A percentile compares a stretch with the other conserved stretches of the same genome.
Evolutionary conservation across 2,797 vertebrate genomes (phyloP).

Genomic region (Corythornis leucogaster): DNA sequence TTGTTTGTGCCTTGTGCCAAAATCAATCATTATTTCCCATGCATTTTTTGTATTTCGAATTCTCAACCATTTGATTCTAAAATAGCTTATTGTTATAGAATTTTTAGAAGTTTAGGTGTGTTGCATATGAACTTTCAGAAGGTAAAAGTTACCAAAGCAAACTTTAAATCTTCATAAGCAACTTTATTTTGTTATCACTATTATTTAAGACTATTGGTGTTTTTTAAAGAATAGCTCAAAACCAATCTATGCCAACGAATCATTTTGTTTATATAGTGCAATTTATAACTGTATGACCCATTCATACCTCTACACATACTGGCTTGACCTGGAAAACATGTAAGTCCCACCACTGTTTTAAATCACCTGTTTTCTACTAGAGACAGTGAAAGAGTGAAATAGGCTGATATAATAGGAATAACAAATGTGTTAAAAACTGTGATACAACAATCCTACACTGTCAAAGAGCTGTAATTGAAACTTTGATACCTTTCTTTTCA

Average conservation of each 20-base stretch:
- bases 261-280: not conserved
- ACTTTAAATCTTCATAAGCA: not conserved
- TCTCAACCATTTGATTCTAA: not conserved
- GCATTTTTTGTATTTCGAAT: not conserved
- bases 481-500: not conserved
- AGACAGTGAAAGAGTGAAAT: not conserved
- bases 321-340: not conserved
- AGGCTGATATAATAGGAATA: not conserved
- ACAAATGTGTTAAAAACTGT: not conserved
- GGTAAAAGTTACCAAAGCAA: not conserved
- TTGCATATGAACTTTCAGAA: not conserved
- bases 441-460: not conserved
- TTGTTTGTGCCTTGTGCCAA: not conserved
- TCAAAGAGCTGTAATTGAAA: not conserved
- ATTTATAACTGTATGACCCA: not conserved
- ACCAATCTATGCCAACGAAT: not conserved
- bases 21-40: not conserved
- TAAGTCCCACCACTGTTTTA: not conserved
- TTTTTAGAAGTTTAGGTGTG: not conserved
- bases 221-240: not conserved
- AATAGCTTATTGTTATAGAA: not conserved
- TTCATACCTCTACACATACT: not conserved
- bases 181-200: not conserved
- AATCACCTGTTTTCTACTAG: not conserved
- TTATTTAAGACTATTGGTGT: not conserved